Evolutionary conservation across 92 coral and sea anemone genomes (phyloP).

Genomic region (Epizoanthus fatuus): DNA sequence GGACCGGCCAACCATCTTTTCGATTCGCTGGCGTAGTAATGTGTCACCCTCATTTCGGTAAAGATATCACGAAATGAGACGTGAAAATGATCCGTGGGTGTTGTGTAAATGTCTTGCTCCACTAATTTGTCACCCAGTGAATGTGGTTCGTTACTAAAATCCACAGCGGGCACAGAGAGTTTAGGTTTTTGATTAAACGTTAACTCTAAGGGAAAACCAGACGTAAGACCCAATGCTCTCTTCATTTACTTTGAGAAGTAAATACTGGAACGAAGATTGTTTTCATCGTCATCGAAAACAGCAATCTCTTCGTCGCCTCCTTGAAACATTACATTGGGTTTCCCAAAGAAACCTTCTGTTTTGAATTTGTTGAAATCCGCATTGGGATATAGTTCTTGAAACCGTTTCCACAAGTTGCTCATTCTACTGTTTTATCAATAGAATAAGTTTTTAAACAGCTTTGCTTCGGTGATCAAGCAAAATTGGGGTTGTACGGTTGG

Average conservation of each 20-base stretch:
- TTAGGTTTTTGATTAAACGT: no score
- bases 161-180: no score
- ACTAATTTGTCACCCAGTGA: no score
- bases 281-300: not conserved
- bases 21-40: no score
- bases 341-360: not conserved
- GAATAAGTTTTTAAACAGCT: not conserved
- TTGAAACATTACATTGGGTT: not conserved
- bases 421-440: not conserved
- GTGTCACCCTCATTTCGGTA: no score
- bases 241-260: not conserved
- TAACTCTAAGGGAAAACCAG: no score
- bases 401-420: no score
- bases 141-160: no score
- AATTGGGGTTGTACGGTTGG: not conserved
- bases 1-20: no score
- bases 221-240: not conserved
- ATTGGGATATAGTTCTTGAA: not conserved
- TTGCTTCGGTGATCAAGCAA: not conserved
- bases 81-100: no score
- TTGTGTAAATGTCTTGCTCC: no score
- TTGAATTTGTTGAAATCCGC: not conserved
- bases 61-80: no score
- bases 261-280: not conserved
- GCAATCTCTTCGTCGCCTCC: not conserved